Evolutionary conservation across 2,113 vertebrate genomes (phyloP), one percentile per base, ranked within the genome.

Genomic region (Lepus timidus): DNA sequence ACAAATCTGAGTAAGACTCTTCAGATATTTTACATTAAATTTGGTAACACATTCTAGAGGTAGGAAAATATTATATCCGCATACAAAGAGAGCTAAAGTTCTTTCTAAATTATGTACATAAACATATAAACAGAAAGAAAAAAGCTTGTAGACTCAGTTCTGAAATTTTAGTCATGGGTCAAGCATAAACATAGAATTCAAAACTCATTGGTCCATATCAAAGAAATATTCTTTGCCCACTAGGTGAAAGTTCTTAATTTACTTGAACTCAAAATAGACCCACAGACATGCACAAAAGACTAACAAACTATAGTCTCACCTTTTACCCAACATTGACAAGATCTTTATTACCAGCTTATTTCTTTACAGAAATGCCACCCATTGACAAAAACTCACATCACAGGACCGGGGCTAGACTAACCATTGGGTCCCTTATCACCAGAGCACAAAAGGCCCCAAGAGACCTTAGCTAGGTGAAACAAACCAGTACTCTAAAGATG

Each of bases 141-240:
- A 76, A 49, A 74, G 29, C 11, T 25, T 33, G 44, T 27, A 25
- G 17, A 12, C 55, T 55, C 51, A 36, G 78, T 64, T 70, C 29
- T 68, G 82, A 83, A 55, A n/a, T 71, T 85, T 73, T 19, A 29
- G 31, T 83, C 44, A 76, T 12, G 10, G 73, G 31, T 88, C 75
- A 87, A 58, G 62, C 58, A 86, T 29, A 51, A 85, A 86, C 14
- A 55, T 33, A 70, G 33, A 90, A 93, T 79, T 49, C 6, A 73
- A 67, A 88, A 62, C 61, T 64, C 27, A 80, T 13, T 88, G 39
- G 23, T 70, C 17, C 20, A 58, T 51, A 29, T 68, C 68, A 93
- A 86, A 84, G 22, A 95, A 49, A 44, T 71, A 3, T 76, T 95
- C 25, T 71, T 55, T 93, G 75, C 10, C 73, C n/a, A 39, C 16